phyloP scores from a whole-genome alignment of 2,113 vertebrate species.

The Atrichornis clamosus region DNA sequence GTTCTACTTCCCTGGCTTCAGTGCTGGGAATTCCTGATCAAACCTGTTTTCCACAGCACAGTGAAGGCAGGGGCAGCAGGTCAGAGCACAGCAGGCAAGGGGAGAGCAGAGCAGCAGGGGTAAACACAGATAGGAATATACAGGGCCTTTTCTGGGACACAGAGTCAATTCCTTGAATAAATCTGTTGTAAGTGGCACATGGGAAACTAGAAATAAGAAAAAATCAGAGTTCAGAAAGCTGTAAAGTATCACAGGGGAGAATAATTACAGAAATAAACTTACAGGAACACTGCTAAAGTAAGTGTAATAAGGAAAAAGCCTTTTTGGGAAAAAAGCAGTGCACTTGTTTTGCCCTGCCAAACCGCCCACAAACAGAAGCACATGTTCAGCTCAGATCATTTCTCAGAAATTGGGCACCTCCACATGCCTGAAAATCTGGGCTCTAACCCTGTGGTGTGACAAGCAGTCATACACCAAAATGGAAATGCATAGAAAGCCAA shows the following conservation, averaged over 20 bases:
- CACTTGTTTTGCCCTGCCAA: neutral
- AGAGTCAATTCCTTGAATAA: neutral
- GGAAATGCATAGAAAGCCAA: neutral
- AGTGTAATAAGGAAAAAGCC: neutral
- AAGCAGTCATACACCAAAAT: neutral
- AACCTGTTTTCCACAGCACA: neutral
- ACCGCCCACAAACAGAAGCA: neutral
- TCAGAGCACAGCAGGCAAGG: conserved; percentile 9
- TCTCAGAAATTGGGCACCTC: neutral
- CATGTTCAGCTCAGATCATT: neutral
- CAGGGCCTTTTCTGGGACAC: conserved; percentile 32
- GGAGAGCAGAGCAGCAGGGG: neutral
- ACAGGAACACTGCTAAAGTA: neutral
- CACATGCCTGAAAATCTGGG: neutral
- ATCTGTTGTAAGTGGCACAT: neutral
- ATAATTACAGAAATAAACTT: neutral
- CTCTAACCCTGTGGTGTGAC: neutral
- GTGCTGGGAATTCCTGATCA: neutral
- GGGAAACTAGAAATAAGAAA: neutral
- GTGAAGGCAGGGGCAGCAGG: conserved; percentile 2
- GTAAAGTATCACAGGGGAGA: neutral
- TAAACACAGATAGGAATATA: neutral
- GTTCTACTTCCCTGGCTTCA: neutral
- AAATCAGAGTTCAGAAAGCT: neutral
- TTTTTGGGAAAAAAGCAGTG: neutral